phyloP scores from a whole-genome alignment of 2,888 invertebrate genomes.

The Thelaira solivaga region DNA sequence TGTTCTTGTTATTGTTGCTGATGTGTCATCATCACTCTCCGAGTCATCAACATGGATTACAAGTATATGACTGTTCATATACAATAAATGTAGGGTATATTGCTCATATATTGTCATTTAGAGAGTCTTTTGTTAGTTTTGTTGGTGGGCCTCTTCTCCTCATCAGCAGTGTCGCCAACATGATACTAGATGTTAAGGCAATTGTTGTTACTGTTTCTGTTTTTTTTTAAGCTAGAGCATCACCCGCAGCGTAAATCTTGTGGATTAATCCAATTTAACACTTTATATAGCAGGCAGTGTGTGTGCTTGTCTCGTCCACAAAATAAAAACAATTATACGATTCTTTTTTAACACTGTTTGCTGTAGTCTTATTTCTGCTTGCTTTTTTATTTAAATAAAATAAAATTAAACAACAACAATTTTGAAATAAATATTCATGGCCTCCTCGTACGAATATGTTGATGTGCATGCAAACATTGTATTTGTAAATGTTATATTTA shows the following conservation, averaged over 20 bases:
- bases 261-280: conserved; percentile 76
- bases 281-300: conserved; percentile 69
- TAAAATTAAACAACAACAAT: conserved; percentile 8
- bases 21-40: conserved; percentile 42
- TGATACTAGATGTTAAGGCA: conserved; percentile 63
- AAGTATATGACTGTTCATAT: neutral
- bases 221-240: conserved; percentile 70
- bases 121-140: conserved; percentile 48
- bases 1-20: conserved; percentile 36
- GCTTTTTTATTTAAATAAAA: conserved; percentile 14
- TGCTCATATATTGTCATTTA: conserved; percentile 66
- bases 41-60: conserved; percentile 35
- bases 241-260: conserved; percentile 76
- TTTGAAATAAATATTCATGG: conserved; percentile 59
- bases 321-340: neutral
- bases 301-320: conserved; percentile 62
- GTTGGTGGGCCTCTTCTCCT: conserved; percentile 12
- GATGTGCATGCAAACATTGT: no score
- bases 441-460: conserved; percentile 31
- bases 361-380: neutral
- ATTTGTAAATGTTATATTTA: conserved; percentile 36
- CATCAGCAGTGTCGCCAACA: conserved; percentile 45
- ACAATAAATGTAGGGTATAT: neutral
- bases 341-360: conserved; percentile 11
- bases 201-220: conserved; percentile 48